Base-by-base conservation (phyloP, 2,888 invertebrate genomes). In the Caenorhabditis sulstoni region DNA sequence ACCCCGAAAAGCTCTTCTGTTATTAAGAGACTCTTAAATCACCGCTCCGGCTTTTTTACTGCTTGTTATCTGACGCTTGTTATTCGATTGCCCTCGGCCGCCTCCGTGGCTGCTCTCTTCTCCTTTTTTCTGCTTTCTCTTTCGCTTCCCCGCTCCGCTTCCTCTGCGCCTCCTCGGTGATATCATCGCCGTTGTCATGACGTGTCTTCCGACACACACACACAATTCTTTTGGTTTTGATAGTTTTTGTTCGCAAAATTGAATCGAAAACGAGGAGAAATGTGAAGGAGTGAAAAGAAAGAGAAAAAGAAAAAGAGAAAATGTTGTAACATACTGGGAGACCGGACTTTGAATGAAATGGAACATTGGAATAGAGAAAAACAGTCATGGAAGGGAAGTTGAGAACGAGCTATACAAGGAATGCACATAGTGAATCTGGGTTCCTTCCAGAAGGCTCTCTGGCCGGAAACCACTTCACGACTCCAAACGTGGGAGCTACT, bases 1-100 rank as follows among this genome's bases (percentile, higher is more conserved):
- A 91, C 3, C 29, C 7, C 49, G 92, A 92, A 47, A 92, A 92
- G 65, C 87, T 45, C 41, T 23, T 12, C 37, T 35, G 12, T 37
- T 47, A 14, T n/a, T 22, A 18, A 20, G 3, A 37, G 12, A 41
- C 11, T 41, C 41, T 41, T 4, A 11, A 41, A 41, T 41, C 14
- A 11, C 11, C 11, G 4, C 14, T 41, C 4, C 14, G 41, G 3
- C 44, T 14, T 41, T 41, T 41, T 41, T 41, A 3, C 47, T 18
- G 11, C 18, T 1, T 14, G 18, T 47, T 47, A 3, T 18, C 29
- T 4, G 1, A 7, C n/a, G 41, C 41, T 35, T 14, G 22, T 58
- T 58, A 16, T 58, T 44, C 18, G 14, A 20, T 16, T 20, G 37
- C 37, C 16, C 37, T 20, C 16, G 5, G 9, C 20, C 3, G 2